Evolutionary conservation across 2,888 invertebrate genomes (phyloP).

Genomic region (Eutolmus rufibarbis): DNA sequence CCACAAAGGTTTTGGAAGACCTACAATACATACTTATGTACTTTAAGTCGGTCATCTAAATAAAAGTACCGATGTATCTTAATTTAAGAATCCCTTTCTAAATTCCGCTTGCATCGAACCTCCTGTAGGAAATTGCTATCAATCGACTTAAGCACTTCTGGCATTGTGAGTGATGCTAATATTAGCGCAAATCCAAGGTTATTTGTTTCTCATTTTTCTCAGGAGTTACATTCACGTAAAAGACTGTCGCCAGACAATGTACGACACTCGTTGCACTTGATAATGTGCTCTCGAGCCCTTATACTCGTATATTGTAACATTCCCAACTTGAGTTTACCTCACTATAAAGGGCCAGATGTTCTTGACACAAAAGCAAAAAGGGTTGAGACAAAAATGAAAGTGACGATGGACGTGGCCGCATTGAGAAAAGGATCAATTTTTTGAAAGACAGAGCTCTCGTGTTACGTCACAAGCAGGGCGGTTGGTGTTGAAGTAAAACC

Average conservation of each 20-base stretch:
- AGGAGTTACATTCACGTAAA: not conserved
- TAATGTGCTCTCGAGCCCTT: not conserved
- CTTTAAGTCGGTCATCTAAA: not conserved
- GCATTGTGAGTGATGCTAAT: not conserved
- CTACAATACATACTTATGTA: no score
- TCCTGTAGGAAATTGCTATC: not conserved
- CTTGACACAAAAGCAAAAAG: constrained; percentile 3
- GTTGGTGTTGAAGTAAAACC: not conserved
- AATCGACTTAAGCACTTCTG: not conserved
- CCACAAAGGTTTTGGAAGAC: no score
- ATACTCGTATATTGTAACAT: constrained; percentile 2
- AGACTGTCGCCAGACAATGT: not conserved
- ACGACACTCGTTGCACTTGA: constrained; percentile 1
- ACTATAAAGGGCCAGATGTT: not conserved
- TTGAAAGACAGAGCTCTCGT: not conserved
- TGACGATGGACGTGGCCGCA: not conserved
- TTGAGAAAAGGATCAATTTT: constrained; percentile 4
- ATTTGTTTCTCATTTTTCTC: not conserved
- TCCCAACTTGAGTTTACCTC: constrained; percentile 11
- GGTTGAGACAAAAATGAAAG: not conserved
- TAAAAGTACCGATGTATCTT: not conserved
- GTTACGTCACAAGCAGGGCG: not conserved
- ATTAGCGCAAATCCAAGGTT: constrained; percentile 1
- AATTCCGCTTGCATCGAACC: not conserved
- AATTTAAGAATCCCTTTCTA: not conserved